Base-by-base conservation (phyloP, 2,113 vertebrate species). In the Urocynchramus pylzowi region DNA sequence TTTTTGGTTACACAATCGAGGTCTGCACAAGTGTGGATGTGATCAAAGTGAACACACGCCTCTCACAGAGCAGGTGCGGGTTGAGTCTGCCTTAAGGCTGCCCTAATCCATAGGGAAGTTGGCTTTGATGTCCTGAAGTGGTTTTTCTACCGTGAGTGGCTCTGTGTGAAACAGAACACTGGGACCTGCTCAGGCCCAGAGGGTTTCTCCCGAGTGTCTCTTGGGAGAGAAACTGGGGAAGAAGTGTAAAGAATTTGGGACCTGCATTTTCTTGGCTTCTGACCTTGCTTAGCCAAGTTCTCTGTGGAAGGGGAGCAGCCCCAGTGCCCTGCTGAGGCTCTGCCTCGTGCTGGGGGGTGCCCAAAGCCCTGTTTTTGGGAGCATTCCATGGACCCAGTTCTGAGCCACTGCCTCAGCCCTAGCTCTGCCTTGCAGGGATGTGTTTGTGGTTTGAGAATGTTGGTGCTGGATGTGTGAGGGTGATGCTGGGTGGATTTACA, bases 351-450 rank as follows among this genome's bases (percentile, higher is more conserved):
- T 17, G 26, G 14, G 24, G 30, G 28, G 3, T 16, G 30, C 44
- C 75, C 49, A 12, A 33, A 42, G 0, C 11, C 19, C 56, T 37
- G 54, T 2, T 67, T 65, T 54, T 16, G 33, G 31, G 78, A 75
- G 15, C 21, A 2, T 50, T 54, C 16, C 1, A 3, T 12, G 37
- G 8, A 6, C 13, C 20, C 0, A 1, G 6, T 31, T 8, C 31
- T 39, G 42, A 73, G 67, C 45, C 11, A 30, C 26, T 50, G 57
- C 49, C 26, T 47, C 13, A 42, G 2, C 15, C 27, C 4, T 3
- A 26, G 41, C n/a, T 64, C 53, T 73, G 59, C 78, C 31, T 16
- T 7, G 5, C 8, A 5, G 42, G 33, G 23, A 10, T 39, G 6
- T 33, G n/a, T 39, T 41, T 59, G 27, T 3, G 9, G 19, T 18